A percentile compares a stretch with the other conserved stretches of the same genome.
phyloP scores from a whole-genome alignment of 2,888 invertebrate species.

The Cybosia mesomella region DNA sequence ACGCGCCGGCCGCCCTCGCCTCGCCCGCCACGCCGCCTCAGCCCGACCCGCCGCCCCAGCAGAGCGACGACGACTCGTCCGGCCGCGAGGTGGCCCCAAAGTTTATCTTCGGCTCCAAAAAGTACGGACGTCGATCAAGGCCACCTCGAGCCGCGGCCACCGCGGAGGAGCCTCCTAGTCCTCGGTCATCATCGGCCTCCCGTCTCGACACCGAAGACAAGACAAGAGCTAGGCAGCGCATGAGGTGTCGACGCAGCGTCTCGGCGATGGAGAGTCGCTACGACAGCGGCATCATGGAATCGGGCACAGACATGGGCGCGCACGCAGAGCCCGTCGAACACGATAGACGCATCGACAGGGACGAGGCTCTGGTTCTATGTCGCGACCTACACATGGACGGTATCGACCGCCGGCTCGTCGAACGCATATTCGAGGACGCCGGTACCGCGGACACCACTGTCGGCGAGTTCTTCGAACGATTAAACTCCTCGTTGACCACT shows the following conservation, averaged over 20 bases:
- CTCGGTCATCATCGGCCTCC: slow-evolving; percentile 71
- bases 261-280: slow-evolving; percentile 70
- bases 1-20: slow-evolving; percentile 51
- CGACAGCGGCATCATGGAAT: slow-evolving; percentile 27
- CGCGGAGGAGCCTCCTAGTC: slow-evolving; percentile 52
- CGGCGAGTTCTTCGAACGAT: slow-evolving; percentile 79
- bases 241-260: slow-evolving; percentile 67
- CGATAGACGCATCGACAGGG: slow-evolving; percentile 69
- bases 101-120: slow-evolving; percentile 91
- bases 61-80: slow-evolving; percentile 86
- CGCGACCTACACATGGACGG: slow-evolving; percentile 73
- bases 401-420: slow-evolving; percentile 69
- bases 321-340: slow-evolving; percentile 64
- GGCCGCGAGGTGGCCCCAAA: slow-evolving; percentile 91
- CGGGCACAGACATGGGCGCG: slow-evolving; percentile 24
- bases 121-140: slow-evolving; percentile 91
- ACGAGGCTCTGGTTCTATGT: slow-evolving; percentile 74
- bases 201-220: slow-evolving; percentile 65
- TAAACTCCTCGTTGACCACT: slow-evolving; percentile 71
- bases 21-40: slow-evolving; percentile 49
- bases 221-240: slow-evolving; percentile 57
- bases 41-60: slow-evolving; percentile 50
- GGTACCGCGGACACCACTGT: slow-evolving; percentile 70
- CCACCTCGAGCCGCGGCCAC: slow-evolving; percentile 76
- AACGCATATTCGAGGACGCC: slow-evolving; percentile 70